Evolutionary conservation across 2,113 vertebrate species (phyloP).

Genomic region (Psilopogon haemacephalus): DNA sequence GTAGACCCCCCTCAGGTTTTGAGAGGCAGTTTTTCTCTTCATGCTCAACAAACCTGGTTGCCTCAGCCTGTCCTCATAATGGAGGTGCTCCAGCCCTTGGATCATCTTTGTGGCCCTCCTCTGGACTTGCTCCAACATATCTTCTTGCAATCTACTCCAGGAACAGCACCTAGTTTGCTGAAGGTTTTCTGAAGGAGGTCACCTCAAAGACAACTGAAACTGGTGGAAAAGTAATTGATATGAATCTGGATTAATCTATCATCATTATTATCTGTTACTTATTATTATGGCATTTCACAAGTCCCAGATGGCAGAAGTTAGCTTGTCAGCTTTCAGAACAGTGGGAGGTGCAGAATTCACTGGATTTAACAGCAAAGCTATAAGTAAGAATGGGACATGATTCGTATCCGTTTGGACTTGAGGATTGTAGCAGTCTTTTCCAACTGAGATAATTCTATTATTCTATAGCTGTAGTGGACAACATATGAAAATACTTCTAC

Average conservation of each 20-base stretch:
- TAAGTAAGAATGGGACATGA: background rate
- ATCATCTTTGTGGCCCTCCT: no score
- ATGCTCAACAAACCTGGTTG: no score
- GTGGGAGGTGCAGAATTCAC: background rate
- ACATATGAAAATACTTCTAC: background rate
- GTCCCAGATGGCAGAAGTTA: background rate
- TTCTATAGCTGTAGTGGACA: background rate
- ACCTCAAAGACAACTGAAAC: background rate
- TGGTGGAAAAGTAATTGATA: background rate
- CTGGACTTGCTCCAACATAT: no score
- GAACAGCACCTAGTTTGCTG: background rate
- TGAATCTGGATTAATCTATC: background rate
- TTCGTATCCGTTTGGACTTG: background rate
- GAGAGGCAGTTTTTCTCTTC: no score
- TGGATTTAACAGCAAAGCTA: background rate
- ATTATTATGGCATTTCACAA: background rate
- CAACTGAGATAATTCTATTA: no score
- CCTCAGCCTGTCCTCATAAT: no score
- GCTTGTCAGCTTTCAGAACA: background rate
- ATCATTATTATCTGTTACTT: background rate
- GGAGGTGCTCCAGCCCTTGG: no score
- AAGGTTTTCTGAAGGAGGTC: background rate
- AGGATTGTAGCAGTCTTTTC: no score
- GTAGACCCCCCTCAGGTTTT: no score
- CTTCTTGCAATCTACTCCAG: no score